Evolutionary conservation across 2,797 vertebrate species (phyloP).

Genomic region (Gymnothorax reevesii): DNA sequence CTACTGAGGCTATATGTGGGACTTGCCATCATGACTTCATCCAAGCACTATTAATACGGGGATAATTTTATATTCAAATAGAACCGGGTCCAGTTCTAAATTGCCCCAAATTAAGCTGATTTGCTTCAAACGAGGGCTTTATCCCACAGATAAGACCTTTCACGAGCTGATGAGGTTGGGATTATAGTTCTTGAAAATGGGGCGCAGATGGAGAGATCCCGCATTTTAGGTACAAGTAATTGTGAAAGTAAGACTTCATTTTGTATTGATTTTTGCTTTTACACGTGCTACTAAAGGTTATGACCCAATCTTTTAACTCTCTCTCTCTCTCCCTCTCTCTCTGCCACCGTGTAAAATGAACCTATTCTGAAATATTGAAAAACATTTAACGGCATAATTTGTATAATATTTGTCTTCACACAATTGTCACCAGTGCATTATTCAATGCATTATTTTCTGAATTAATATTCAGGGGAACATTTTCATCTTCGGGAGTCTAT

Average conservation of each 20-base stretch:
- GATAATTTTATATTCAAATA: conserved; percentile 82
- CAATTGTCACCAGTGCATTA: not conserved
- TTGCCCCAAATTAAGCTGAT: conserved; percentile 82
- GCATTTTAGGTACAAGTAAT: conserved; percentile 22
- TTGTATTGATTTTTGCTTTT: conserved; percentile 66
- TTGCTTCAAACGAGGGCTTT: conserved; percentile 78
- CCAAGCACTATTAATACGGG: conserved; percentile 51
- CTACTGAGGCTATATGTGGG: not conserved
- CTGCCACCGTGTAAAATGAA: not conserved
- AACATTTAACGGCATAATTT: not conserved
- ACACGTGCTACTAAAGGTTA: conserved; percentile 67
- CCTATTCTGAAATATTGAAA: not conserved
- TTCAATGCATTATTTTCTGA: not conserved
- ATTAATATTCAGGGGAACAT: not conserved
- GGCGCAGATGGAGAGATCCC: conserved; percentile 16
- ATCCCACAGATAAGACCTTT: conserved; percentile 71
- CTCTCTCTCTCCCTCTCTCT: not conserved
- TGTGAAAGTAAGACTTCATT: conserved; percentile 65
- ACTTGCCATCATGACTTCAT: conserved; percentile 58
- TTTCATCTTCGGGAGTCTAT: not conserved
- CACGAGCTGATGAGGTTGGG: conserved; percentile 75
- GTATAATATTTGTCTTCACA: not conserved
- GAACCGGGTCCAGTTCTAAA: conserved; percentile 74
- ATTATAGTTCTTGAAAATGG: conserved; percentile 65
- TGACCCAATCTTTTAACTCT: conserved; percentile 38